Evolutionary conservation across 1,140 invertebrate genomes (phyloP).

Genomic region (Phymastichus coffea): DNA sequence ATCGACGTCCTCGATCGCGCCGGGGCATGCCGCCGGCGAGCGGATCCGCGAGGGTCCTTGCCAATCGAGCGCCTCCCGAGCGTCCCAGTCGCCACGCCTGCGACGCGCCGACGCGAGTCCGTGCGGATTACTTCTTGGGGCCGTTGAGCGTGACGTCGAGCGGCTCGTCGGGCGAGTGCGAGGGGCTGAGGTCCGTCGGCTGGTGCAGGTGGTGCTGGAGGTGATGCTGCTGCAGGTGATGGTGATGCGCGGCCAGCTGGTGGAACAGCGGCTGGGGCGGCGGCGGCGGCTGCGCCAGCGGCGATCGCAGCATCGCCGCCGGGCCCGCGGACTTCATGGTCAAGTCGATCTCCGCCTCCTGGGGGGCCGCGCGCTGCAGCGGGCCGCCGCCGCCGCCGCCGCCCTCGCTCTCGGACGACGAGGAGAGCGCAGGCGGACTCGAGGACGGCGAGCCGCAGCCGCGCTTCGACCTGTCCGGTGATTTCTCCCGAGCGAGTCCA

Average conservation of each 20-base stretch:
- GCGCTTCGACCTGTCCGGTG: conserved; percentile 48
- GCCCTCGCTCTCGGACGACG: conserved; percentile 14
- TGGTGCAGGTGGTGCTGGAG: conserved; percentile 10
- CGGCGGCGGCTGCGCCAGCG: conserved; percentile 29
- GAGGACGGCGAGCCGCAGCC: conserved; percentile 50
- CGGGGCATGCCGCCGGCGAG: no score
- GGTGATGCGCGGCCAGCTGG: conserved; percentile 38
- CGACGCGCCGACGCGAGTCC: no score
- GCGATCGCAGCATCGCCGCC: background rate
- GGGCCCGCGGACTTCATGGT: conserved; percentile 42
- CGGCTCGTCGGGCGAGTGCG: conserved; percentile 47
- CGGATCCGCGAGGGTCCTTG: no score
- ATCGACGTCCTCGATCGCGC: no score
- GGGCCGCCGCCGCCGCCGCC: background rate
- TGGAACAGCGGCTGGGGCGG: conserved; percentile 43
- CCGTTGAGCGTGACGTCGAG: conserved; percentile 52
- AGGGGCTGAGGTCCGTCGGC: conserved; percentile 42
- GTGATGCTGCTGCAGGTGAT: conserved; percentile 21
- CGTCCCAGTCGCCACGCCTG: no score
- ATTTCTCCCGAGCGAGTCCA: conserved; percentile 39
- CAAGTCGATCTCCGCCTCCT: conserved; percentile 54
- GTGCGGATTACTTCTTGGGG: conserved; percentile 35
- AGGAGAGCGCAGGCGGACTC: conserved; percentile 29
- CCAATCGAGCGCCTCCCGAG: no score
- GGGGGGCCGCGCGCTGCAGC: conserved; percentile 26